Evolutionary conservation across 2,888 invertebrate species (phyloP), one percentile per base, ranked within the genome.

Genomic region (Acleris holmiana): DNA sequence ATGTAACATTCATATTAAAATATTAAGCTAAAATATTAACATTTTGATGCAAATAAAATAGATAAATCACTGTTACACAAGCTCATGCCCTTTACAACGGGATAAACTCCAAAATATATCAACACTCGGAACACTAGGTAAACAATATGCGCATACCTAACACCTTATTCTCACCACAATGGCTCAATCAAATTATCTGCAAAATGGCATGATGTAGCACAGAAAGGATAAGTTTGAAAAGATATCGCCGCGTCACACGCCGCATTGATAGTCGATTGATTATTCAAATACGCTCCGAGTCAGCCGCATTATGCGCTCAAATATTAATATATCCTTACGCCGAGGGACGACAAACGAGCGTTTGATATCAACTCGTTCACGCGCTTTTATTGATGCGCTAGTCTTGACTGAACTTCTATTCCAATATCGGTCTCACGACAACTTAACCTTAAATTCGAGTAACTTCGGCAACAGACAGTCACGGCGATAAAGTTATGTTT

Each of bases 221-320:
- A 73, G 71, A 72, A 71, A 68, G 67, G 74, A 71, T 71, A 59
- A 81, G 66, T 83, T 82, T 87, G 78, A 87, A 89, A 89, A 80
- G 78, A 83, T 83, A 76, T 76, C 74, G 88, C 83, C 69, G 68
- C 72, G 82, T 90, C 91, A 91, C 79, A 71, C 69, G 72, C 64
- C 72, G 74, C 77, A 89, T 91, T 80, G 86, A 88, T 86, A 88
- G 85, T 84, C 86, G 89, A 90, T 91, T 84, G 86, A 84, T 84
- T 84, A 89, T 88, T 84, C 82, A 86, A 88, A 88, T 86, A 73
- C 68, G 76, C 71, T 77, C 71, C 73, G 61, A 68, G 51, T 49
- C 57, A 56, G 47, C 69, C 72, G 68, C 75, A 74, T 73, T 70
- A 67, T 66, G 67, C 68, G 68, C 66, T 71, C 71, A 73, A 73